Conservation (phyloP, 2,888 invertebrate species). For the Leucophora obtusa region DNA sequence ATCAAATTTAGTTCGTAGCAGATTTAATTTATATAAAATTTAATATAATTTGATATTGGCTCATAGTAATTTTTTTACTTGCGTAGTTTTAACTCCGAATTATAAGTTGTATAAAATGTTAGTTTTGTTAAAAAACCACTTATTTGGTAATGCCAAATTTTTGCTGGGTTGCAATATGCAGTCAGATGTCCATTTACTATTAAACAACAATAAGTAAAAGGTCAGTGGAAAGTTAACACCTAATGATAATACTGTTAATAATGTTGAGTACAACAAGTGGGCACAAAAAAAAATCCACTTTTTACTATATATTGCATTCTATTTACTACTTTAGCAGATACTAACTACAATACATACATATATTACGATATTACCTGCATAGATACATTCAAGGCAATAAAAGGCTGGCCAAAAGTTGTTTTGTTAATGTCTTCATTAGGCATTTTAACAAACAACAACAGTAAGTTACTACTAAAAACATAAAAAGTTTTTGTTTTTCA, state of each 20-base stretch:
- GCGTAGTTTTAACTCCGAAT: too few species aligned
- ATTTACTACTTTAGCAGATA: too few species aligned
- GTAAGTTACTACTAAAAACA: background rate
- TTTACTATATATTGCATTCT: background rate
- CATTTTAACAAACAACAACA: conserved; percentile 40
- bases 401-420: conserved; percentile 32
- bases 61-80: too few species aligned
- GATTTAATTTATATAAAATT: too few species aligned
- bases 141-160: too few species aligned
- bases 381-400: conserved; percentile 12
- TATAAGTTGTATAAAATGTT: too few species aligned
- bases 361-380: too few species aligned
- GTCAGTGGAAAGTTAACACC: conserved; percentile 62
- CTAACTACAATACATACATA: too few species aligned
- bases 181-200: background rate
- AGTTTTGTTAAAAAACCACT: too few species aligned
- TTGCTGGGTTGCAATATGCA: background rate
- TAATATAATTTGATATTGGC: too few species aligned
- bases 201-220: conserved; percentile 33
- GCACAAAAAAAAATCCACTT: background rate
- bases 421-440: conserved; percentile 52
- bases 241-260: conserved; percentile 61
- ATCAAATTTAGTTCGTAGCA: too few species aligned
- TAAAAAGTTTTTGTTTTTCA: conserved; percentile 19
- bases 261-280: background rate